A percentile compares a stretch with the other conserved stretches of the same genome.
These are phyloP conservation scores for Onychostoma macrolepis DNA, from an alignment of 2,113 vertebrate species.

Conservation along the genomic window DNA sequence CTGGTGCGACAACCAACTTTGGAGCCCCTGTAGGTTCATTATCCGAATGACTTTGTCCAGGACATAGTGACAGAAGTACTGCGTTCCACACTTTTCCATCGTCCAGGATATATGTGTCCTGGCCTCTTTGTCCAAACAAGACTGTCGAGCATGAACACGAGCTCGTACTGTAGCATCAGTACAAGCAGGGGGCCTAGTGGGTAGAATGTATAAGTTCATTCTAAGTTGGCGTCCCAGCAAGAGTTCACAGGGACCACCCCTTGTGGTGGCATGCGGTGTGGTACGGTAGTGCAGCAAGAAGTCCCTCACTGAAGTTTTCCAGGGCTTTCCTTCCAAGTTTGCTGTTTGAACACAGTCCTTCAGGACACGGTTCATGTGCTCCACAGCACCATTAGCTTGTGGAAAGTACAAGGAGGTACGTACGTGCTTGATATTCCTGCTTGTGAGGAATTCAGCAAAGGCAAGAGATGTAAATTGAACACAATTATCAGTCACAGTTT, in stretches of 20 bases:
- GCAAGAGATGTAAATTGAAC: constrained; percentile 25
- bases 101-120: not conserved
- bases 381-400: not conserved
- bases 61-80: not conserved
- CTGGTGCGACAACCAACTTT: not conserved
- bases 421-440: not conserved
- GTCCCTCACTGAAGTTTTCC: not conserved
- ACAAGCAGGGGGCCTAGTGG: not conserved
- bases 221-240: not conserved
- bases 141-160: not conserved
- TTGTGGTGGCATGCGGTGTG: not conserved
- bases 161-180: not conserved
- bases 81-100: not conserved
- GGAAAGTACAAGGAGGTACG: not conserved
- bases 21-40: not conserved
- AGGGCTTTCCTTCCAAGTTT: not conserved
- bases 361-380: not conserved
- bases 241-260: not conserved
- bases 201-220: not conserved
- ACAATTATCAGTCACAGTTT: constrained; percentile 36
- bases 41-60: not conserved
- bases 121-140: not conserved
- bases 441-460: constrained; percentile 22
- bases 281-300: not conserved
- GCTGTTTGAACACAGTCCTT: not conserved